A percentile compares a stretch with the other conserved stretches of the same genome.
Conservation (phyloP, 2,113 vertebrate species). For the Semicossyphus pulcher region DNA sequence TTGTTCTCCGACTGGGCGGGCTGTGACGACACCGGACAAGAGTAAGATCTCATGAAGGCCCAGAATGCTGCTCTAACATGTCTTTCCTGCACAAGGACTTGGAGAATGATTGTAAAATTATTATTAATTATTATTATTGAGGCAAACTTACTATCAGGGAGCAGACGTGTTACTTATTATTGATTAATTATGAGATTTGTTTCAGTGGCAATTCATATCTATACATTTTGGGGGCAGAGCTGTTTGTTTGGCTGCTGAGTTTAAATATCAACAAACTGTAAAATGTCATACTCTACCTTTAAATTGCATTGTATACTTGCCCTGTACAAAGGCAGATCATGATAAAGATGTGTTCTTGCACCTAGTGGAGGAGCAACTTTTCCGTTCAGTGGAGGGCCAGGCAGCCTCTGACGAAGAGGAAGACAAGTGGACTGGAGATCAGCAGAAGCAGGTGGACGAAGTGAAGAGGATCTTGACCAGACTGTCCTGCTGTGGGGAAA, state of each 20-base stretch:
- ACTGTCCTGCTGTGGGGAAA: slow-evolving; percentile 84
- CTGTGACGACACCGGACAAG: slow-evolving; percentile 78
- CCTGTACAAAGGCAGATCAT: no score
- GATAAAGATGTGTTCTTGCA: slow-evolving; percentile 16
- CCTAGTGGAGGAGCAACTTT: slow-evolving; percentile 89
- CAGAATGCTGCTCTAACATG: background rate
- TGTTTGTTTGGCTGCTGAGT: no score
- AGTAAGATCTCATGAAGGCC: slow-evolving; percentile 66
- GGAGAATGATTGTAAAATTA: no score
- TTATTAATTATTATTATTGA: no score
- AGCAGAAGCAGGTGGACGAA: slow-evolving; percentile 74
- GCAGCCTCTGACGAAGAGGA: slow-evolving; percentile 93
- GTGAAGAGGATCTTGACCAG: slow-evolving; percentile 76
- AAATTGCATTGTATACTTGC: no score
- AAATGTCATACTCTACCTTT: no score
- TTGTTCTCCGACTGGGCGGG: slow-evolving; percentile 76
- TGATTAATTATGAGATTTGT: no score
- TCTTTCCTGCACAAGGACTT: background rate
- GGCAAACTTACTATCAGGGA: no score
- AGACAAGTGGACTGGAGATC: slow-evolving; percentile 83
- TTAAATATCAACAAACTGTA: no score
- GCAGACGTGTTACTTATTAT: no score
- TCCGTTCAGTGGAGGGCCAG: slow-evolving; percentile 93
- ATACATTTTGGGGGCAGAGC: no score
- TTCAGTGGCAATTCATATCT: no score